A percentile compares a stretch with the other conserved stretches of the same genome.
Evolutionary conservation across 2,797 vertebrate species (phyloP).

Genomic region (Anguilla marmorata): DNA sequence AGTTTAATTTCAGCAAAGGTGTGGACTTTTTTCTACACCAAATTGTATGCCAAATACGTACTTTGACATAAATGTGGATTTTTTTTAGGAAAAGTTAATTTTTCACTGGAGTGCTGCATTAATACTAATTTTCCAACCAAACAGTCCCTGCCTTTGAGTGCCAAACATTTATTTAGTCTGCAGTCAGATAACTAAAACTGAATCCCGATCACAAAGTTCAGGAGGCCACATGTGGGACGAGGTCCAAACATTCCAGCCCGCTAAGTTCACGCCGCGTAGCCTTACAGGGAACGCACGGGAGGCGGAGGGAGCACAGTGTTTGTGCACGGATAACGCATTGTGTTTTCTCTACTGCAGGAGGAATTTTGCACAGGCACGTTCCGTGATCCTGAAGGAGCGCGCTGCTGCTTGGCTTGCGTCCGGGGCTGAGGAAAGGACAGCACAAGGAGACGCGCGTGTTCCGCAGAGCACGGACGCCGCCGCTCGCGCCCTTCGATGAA

Average conservation of each 20-base stretch:
- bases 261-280: neutral
- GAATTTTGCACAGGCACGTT: neutral
- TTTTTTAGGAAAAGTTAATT: too few species aligned
- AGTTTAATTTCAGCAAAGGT: too few species aligned
- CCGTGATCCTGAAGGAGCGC: neutral
- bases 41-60: neutral
- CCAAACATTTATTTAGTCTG: neutral
- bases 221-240: neutral
- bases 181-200: neutral
- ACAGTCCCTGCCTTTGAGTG: neutral
- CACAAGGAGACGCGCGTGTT: neutral
- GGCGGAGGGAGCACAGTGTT: neutral
- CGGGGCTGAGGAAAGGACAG: neutral
- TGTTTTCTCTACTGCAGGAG: constrained; percentile 5
- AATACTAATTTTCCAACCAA: neutral
- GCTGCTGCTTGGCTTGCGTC: neutral
- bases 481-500: neutral
- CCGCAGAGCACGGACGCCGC: neutral
- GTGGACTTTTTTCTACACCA: neutral
- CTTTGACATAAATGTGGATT: too few species aligned
- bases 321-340: neutral
- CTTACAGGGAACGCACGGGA: neutral
- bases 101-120: neutral
- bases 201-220: neutral
- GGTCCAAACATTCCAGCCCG: neutral